Evolutionary conservation across 2,888 invertebrate genomes (phyloP), one percentile per base, ranked within the genome.

Genomic region (Drosophila birchii): DNA sequence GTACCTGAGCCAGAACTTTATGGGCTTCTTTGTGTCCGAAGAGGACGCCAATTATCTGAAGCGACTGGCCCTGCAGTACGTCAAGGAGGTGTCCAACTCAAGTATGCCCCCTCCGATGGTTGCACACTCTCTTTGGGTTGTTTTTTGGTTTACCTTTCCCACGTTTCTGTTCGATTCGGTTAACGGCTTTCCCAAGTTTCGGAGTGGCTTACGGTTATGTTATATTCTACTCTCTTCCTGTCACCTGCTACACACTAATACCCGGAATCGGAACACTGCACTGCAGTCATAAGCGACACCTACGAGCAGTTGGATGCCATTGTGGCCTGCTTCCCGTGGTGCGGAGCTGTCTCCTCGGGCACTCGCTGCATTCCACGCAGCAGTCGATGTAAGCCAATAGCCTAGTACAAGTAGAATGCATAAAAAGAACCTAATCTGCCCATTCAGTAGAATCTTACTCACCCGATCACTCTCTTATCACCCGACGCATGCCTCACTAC

Each of bases 1-100:
- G 0, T 97, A 97, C 88, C 95, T 96, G 55, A 97, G 97, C 34
- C 95, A 95, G 20, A 97, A 97, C 92, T 98, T 97, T 91, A 97
- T 98, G 95, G 98, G 98, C 0, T 94, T 97, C 55, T 98, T 98
- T 93, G 95, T 98, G 3, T 95, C 95, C 16, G 96, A 97, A 80
- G 94, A 96, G 76, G 96, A 96, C 93, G 96, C 96, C 0, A 96
- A 96, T 79, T 95, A 96, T 91, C 93, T 98, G 64, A 96, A 96
- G 91, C 94, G 95, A 78, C 94, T 97, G 79, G 96, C 97, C 3
- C 94, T 95, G 81, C 95, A 96, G 89, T 97, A 96, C 93, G 96
- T 96, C 36, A 96, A 96, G 92, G 96, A 96, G 93, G 95, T 96
- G 18, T 95, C 95, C 56, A 95, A 95, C 88, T 94, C 95, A 89